Base-by-base conservation (phyloP, 2,888 invertebrate genomes). In the Leptogaster cylindrica region DNA sequence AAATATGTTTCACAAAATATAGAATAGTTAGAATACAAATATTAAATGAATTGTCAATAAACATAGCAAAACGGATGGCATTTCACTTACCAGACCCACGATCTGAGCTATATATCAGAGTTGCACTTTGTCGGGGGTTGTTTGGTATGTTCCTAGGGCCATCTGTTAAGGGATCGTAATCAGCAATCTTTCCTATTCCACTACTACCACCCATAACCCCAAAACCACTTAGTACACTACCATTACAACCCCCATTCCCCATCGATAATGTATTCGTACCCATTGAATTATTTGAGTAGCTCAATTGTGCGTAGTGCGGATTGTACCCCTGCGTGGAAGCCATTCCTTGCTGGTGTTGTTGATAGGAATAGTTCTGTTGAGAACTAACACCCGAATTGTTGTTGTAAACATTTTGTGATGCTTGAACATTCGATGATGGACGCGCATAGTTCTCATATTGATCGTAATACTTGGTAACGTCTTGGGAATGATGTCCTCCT, bases 41-140 rank as follows among this genome's bases (percentile, higher is more conserved):
- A 16, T 46, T 23, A 46, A 46, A 46, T 20, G 46, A 20, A 46
- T n/a, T 12, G 46, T 46, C 25, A 10, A 46, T 25, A 46, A 27
- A 25, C 28, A 68, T 48, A 55, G 48, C 12, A 33, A 67, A 58
- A 27, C 48, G 31, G 31, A n/a, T 25, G 31, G 39, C 44, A 65
- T 48, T 33, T 16, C 31, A 52, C 80, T 82, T 84, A 83, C 88
- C 88, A 78, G 86, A 84, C 71, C 86, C 86, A 75, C 85, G 85
- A 78, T 90, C 89, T 46, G 90, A 90, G 74, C 92, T 92, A 81
- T 93, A 94, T 75, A 94, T 92, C 72, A 94, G 85, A 16, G 92
- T 93, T 61, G 92, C 90, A 2, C 90, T 89, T 74, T 90, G 89
- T 74, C 92, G 84, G 69, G 89, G 87, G 3, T 92, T 89, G 76